These are phyloP conservation scores for Cygnus buccinator DNA, from an alignment of 2,113 vertebrate species.

Conservation along the genomic window DNA sequence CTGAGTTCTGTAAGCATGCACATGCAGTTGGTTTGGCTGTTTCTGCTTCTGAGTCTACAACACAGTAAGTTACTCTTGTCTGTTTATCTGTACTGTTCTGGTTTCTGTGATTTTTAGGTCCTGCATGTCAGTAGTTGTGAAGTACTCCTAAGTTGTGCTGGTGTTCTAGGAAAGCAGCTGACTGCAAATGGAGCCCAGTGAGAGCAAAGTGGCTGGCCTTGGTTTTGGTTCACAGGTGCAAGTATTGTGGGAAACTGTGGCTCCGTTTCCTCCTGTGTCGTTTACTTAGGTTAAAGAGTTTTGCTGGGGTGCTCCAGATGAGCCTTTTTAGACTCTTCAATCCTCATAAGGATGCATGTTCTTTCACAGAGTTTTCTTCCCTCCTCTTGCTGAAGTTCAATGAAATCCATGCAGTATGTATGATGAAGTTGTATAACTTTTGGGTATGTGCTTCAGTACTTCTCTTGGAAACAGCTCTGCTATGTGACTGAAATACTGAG, in stretches of 20 bases:
- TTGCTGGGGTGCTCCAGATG: neutral
- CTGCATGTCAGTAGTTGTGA: neutral
- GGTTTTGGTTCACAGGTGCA: neutral
- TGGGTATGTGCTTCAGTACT: neutral
- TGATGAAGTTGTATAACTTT: neutral
- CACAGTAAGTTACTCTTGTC: neutral
- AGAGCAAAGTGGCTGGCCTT: neutral
- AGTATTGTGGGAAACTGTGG: neutral
- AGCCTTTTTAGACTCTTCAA: neutral
- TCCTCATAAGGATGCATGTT: neutral
- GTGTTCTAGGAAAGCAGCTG: neutral
- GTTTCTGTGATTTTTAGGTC: neutral
- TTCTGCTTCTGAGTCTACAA: neutral
- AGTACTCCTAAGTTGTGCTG: neutral
- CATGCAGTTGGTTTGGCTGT: neutral
- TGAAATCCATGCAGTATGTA: neutral
- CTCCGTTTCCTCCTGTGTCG: neutral
- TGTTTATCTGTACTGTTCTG: fast-evolving
- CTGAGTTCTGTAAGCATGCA: neutral
- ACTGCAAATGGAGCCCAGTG: neutral
- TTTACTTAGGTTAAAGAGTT: neutral
- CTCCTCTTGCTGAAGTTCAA: neutral
- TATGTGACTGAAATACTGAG: neutral
- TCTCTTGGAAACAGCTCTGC: neutral
- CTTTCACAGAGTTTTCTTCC: neutral